phyloP scores from a whole-genome alignment of 2,888 invertebrate genomes.

The Papilio gigon region DNA sequence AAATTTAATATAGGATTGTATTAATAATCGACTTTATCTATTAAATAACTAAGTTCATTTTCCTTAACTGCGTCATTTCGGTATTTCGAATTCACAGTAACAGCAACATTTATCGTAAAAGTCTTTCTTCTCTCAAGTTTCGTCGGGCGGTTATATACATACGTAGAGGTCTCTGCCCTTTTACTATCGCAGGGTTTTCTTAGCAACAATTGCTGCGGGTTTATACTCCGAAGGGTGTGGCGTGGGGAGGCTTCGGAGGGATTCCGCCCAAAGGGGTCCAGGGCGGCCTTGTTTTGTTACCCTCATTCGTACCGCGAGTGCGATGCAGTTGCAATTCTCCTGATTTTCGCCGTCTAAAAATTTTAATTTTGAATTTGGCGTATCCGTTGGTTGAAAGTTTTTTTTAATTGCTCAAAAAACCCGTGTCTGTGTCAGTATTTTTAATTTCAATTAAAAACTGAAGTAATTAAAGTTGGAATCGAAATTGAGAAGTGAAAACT shows the following conservation, averaged over 20 bases:
- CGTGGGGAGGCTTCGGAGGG: conserved; percentile 54
- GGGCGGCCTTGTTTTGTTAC: conserved; percentile 50
- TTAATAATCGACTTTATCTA: not conserved
- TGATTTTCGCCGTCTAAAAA: conserved; percentile 21
- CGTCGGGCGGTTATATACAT: not conserved
- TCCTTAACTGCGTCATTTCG: not conserved
- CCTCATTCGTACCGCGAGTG: conserved; percentile 54
- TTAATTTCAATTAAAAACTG: conserved; percentile 19
- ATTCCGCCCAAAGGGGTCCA: conserved; percentile 54
- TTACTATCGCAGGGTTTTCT: conserved; percentile 49
- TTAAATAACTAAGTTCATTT: not conserved
- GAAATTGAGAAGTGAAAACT: conserved; percentile 28
- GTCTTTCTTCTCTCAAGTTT: conserved; percentile 17
- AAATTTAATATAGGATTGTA: not conserved
- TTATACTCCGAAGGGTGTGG: conserved; percentile 52
- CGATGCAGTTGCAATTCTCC: conserved; percentile 54
- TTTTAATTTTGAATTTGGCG: conserved; percentile 11
- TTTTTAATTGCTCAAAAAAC: conserved; percentile 1
- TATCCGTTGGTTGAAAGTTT: not conserved
- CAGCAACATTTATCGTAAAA: conserved; percentile 17
- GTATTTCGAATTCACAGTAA: conserved; percentile 10
- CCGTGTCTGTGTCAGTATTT: not conserved
- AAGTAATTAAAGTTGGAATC: not conserved
- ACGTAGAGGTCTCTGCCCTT: conserved; percentile 43
- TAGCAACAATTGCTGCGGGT: conserved; percentile 54